These are phyloP conservation scores for Leptodactylus fallax DNA, from an alignment of 2,797 vertebrate species.

Conservation along the genomic window DNA sequence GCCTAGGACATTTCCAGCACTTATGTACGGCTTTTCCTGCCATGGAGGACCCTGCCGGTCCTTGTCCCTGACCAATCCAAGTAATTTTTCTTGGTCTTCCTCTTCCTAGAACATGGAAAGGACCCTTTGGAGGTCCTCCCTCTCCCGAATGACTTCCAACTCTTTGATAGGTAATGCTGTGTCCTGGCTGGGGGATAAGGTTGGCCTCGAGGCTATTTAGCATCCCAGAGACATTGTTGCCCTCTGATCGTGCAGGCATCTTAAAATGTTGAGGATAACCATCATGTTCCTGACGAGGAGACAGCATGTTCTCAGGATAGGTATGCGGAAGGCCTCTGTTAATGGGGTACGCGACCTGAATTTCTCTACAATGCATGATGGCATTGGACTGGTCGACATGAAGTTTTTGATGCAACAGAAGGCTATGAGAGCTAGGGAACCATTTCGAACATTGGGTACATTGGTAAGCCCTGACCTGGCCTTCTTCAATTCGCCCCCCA, in stretches of 20 bases:
- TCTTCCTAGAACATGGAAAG: conserved; percentile 55
- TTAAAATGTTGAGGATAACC: conserved; percentile 44
- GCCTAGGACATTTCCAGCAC: conserved; percentile 78
- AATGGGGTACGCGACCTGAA: conserved; percentile 53
- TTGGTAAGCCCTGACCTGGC: conserved; percentile 56
- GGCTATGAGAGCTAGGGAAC: conserved; percentile 56
- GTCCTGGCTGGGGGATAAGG: conserved; percentile 32
- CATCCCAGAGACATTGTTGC: conserved; percentile 32
- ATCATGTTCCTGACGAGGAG: conserved; percentile 50
- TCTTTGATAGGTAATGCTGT: conserved; percentile 44
- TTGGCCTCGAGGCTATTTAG: conserved; percentile 28
- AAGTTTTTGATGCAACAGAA: conserved; percentile 56
- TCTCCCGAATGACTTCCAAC: conserved; percentile 5
- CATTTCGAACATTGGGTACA: conserved; percentile 60
- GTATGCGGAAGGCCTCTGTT: conserved; percentile 45
- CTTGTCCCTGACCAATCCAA: conserved; percentile 54
- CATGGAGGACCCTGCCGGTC: conserved; percentile 9
- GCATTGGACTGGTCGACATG: conserved; percentile 49
- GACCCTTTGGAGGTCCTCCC: conserved; percentile 31
- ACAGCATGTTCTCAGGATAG: conserved; percentile 52
- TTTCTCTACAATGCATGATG: conserved; percentile 56
- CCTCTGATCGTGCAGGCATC: conserved; percentile 7
- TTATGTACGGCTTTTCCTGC: conserved; percentile 52
- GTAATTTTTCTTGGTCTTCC: conserved; percentile 57
- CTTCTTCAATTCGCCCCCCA: conserved; percentile 40